Percentiles rank a stretch among this genome's conserved stretches.
Evolutionary conservation across 2,113 vertebrate species (phyloP).

Genomic region (Channa maculata): DNA sequence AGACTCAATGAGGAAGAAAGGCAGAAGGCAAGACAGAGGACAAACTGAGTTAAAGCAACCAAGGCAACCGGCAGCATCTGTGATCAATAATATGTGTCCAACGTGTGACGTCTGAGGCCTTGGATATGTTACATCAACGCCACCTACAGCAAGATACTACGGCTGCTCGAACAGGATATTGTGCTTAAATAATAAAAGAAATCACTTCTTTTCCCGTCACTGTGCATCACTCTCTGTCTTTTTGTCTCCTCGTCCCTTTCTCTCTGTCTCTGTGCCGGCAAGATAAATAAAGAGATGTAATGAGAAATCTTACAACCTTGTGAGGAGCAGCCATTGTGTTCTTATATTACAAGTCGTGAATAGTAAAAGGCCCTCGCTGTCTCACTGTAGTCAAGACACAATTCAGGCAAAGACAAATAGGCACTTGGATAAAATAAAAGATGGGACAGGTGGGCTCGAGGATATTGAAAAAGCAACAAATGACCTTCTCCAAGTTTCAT

Average conservation of each 20-base stretch:
- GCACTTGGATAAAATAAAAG: slow-evolving; percentile 67
- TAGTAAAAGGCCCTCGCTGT: slow-evolving; percentile 65
- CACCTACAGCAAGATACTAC: slow-evolving; percentile 32
- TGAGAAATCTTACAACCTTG: slow-evolving; percentile 74
- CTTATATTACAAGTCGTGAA: slow-evolving; percentile 76
- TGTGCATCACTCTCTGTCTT: slow-evolving; percentile 22
- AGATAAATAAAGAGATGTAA: slow-evolving; percentile 80
- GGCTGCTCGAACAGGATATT: slow-evolving; percentile 63
- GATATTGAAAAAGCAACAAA: slow-evolving; percentile 85
- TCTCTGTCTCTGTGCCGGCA: slow-evolving; percentile 34
- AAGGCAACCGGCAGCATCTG: slow-evolving; percentile 70
- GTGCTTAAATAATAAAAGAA: slow-evolving; percentile 65
- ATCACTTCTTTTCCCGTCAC: slow-evolving; percentile 22
- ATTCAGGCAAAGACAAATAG: slow-evolving; percentile 80
- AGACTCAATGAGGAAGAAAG: slow-evolving; percentile 46
- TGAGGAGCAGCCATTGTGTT: slow-evolving; percentile 72
- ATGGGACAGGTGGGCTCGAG: slow-evolving; percentile 60
- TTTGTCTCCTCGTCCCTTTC: slow-evolving; percentile 9
- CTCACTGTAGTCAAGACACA: slow-evolving; percentile 53
- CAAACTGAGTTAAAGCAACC: slow-evolving; percentile 62
- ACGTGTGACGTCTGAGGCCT: slow-evolving; percentile 51
- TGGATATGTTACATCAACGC: slow-evolving; percentile 39
- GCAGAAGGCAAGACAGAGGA: slow-evolving; percentile 64
- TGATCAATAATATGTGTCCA: slow-evolving; percentile 75
- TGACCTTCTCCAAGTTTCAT: slow-evolving; percentile 85